Conservation (phyloP, 1,140 invertebrate genomes). For the Chelonus insularis region DNA sequence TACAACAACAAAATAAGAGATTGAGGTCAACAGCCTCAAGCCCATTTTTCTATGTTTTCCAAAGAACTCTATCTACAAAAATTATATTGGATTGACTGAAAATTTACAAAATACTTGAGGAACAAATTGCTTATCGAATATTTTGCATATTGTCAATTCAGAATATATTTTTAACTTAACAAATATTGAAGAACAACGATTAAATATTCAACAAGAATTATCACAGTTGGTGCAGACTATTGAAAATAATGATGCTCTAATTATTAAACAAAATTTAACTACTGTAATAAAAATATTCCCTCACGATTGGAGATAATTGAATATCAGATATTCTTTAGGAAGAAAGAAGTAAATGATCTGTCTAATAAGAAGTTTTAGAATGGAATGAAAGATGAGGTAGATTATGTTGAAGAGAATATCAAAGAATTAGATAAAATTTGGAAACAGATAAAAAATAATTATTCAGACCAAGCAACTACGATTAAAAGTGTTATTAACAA, state of each 20-base stretch:
- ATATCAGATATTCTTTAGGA: constrained; percentile 71
- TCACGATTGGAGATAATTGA: constrained; percentile 82
- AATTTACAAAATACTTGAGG: constrained; percentile 60
- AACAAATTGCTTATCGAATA: constrained; percentile 60
- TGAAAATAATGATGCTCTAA: constrained; percentile 63
- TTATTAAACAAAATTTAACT: constrained; percentile 71
- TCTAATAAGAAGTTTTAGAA: constrained; percentile 43
- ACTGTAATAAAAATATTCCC: constrained; percentile 78
- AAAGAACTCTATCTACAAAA: constrained; percentile 52
- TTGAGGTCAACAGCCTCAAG: too few species aligned
- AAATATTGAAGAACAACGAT: constrained; percentile 59
- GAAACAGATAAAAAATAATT: constrained; percentile 52
- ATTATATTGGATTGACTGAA: constrained; percentile 60
- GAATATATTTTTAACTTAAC: constrained; percentile 62
- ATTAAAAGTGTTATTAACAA: constrained; percentile 61
- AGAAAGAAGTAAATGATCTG: constrained; percentile 51
- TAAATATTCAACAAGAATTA: constrained; percentile 64
- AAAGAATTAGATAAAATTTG: constrained; percentile 45
- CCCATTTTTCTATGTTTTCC: constrained; percentile 35
- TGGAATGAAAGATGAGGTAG: constrained; percentile 62
- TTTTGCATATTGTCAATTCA: constrained; percentile 65
- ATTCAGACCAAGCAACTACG: constrained; percentile 54
- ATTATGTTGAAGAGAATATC: constrained; percentile 56
- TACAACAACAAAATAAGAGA: too few species aligned
- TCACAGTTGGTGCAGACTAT: constrained; percentile 66